Evolutionary conservation across 2,888 invertebrate species (phyloP), one percentile per base, ranked within the genome.

Genomic region (Bedellia somnulentella): DNA sequence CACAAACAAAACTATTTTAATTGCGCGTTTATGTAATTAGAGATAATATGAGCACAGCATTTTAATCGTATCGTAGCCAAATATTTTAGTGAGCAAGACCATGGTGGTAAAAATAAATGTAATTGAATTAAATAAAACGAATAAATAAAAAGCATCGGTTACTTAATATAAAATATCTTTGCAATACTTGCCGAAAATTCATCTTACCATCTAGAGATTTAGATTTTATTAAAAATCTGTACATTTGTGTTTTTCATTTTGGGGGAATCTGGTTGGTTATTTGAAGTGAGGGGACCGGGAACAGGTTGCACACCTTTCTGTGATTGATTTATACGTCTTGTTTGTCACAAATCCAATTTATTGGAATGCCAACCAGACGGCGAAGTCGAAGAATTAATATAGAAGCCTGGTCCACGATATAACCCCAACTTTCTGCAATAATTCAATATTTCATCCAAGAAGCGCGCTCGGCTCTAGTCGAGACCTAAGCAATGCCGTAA

Each of bases 291-390:
- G n/a, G n/a, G n/a, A n/a, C n/a, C n/a, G n/a, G n/a, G n/a, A n/a
- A n/a, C n/a, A n/a, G n/a, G n/a, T n/a, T 63, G 70, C 64, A 66
- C 68, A 67, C 70, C 68, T 68, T 70, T 64, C 58, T 41, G 35
- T 68, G 77, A 77, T 77, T 77, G 77, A 77, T 77, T 76, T 76
- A 77, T 77, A 59, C 62, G 58, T 75, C 70, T 77, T 77, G 77
- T 77, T 77, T 77, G 77, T 76, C 76, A 71, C 70, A 49, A 56
- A 55, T 46, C 52, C 55, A 71, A 76, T 76, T 76, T 76, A 77
- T 77, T 76, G 75, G 76, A 76, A 75, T 73, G 73, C 67, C 70
- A 66, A 67, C 68, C 73, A 71, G 68, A 52, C 30, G 27, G 52
- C 48, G 61, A 52, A 59, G 66, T 62, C 66, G 57, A 57, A 57